A percentile compares a stretch with the other conserved stretches of the same genome.
These are phyloP conservation scores for Trachurus trachurus DNA, from an alignment of 2,797 vertebrate species.

Conservation along the genomic window DNA sequence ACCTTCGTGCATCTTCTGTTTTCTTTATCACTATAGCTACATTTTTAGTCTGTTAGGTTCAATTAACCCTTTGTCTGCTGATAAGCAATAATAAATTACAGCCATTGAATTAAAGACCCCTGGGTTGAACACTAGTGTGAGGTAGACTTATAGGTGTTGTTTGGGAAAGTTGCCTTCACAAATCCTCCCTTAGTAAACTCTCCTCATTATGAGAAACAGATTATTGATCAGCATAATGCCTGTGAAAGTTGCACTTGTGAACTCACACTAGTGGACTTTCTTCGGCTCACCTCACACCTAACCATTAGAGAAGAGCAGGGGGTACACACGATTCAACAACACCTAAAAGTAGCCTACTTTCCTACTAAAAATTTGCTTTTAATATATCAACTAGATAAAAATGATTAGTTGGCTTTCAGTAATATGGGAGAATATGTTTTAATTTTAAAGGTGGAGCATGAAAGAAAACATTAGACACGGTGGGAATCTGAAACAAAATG, in stretches of 20 bases:
- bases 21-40: not conserved
- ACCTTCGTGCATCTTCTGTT: not conserved
- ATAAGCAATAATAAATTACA: conserved; percentile 8
- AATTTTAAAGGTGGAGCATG: not conserved
- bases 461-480: not conserved
- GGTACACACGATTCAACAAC: not conserved
- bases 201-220: not conserved
- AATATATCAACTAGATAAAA: not conserved
- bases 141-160: conserved; percentile 3
- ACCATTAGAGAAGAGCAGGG: not conserved
- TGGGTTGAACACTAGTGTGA: not conserved
- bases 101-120: conserved; percentile 25
- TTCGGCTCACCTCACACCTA: not conserved
- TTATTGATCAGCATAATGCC: conserved; percentile 1
- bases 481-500: not conserved
- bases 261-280: not conserved
- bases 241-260: conserved; percentile 2
- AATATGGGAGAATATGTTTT: not conserved
- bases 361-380: not conserved
- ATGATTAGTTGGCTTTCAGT: not conserved
- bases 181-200: conserved; percentile 4
- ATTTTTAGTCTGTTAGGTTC: conserved; percentile 7
- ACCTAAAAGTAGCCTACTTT: not conserved
- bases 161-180: conserved; percentile 16
- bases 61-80: not conserved